Base-by-base conservation (phyloP, 2,113 vertebrate species). In the Argyrosomus japonicus region DNA sequence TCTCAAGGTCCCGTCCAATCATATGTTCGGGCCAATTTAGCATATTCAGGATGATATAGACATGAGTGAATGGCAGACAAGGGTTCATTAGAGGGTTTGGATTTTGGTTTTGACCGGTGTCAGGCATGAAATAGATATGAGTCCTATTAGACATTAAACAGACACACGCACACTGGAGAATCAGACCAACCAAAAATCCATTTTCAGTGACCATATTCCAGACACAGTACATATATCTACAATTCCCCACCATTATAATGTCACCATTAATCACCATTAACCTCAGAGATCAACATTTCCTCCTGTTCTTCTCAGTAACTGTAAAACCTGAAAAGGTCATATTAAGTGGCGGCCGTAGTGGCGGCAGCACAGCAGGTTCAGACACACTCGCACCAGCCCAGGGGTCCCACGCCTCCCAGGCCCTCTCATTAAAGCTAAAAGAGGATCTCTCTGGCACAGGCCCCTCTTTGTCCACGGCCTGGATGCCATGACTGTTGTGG, bases 371-470 rank as follows among this genome's bases (percentile, higher is more conserved):
- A 68, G 82, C 91, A 90, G 90, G 77, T 90, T 91, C 84, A 89
- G 88, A 87, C 83, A 77, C 73, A 50, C 86, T 85, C 51, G 72
- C 82, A 90, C 58, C 88, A 77, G 77, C 79, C 71, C 88, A 88
- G 86, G 92, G 89, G 91, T 94, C 93, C 91, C 91, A 89, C 87
- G 86, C 91, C 90, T 92, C 90, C 85, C 93, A 90, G 89, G 88
- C 91, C 90, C 91, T 91, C 94, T 94, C 93, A 95, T 94, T 95
- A 94, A 93, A 92, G 91, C 91, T 91, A 94, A 92, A 87, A 92
- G 91, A 90, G 91, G 89, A 93, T 92, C 87, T 80, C 77, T 87
- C 88, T 92, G 91, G 91, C 92, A 95, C 91, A 95, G 89, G 80
- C 90, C 78, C 61, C 91, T 89, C 93, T 95, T 95, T 95, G 93